Base-by-base conservation (phyloP, 2,797 vertebrate species). In the Bovichtus diacanthus region DNA sequence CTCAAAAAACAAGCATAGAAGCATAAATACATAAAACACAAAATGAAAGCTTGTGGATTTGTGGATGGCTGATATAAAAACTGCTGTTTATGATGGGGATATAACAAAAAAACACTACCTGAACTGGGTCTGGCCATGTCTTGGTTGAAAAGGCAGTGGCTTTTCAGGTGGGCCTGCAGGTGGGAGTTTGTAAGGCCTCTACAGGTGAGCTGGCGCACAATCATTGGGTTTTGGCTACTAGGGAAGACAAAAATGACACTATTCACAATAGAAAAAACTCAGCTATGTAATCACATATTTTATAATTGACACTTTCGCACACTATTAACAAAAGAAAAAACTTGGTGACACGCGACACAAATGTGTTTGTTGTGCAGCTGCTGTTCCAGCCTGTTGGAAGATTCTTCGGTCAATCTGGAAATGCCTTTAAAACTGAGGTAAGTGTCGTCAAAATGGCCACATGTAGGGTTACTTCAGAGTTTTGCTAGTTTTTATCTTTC, bases 51-150 rank as follows among this genome's bases (percentile, higher is more conserved):
- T 6, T 2, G 0, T 21, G 29, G 25, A 47, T 31, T 15, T 49
- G 36, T 63, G 25, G 13, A 15, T 12, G 23, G 53, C 4, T 41
- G 19, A 19, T 3, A 18, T 11, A 41, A 41, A 7, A 51, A 23
- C 3, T 31, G 13, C 25, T 31, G 12, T 12, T 43, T 18, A 19
- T 36, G 15, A 61, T 39, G 34, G 39, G 7, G 21, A 21, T 2
- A 6, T 5, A 21, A 25, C 43, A 23, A 29, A 44, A 7, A 19
- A 36, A 54, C 4, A 19, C 5, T 74, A 95, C 95, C 88, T 90
- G 95, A 95, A 77, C 93, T 95, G 38, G 94, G 94, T 76, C 91
- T 81, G 59, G 92, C 62, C 94, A 94, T 95, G 47, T 70, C 50
- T 39, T 15, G 70, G 36, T 31, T 47, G n/a, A n/a, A n/a, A n/a